Evolutionary conservation across 2,113 vertebrate species (phyloP).

Genomic region (Microtus montanus): DNA sequence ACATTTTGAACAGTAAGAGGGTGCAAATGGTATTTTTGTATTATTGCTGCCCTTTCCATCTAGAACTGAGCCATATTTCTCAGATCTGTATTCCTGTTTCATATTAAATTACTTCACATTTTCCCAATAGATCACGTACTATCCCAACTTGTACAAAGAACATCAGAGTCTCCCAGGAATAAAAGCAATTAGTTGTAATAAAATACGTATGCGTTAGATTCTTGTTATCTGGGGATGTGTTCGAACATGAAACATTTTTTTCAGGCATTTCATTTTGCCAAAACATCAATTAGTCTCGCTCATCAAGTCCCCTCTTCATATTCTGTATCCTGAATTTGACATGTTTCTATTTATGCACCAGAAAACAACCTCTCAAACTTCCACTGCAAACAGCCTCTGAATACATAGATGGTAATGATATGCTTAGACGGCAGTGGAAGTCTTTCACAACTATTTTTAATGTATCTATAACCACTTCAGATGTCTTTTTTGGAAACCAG

Average conservation of each 20-base stretch:
- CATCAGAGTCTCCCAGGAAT: conserved; percentile 13
- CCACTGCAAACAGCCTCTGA: conserved; percentile 76
- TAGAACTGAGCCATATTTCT: not conserved
- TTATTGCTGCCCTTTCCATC: not conserved
- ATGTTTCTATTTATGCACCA: conserved; percentile 69
- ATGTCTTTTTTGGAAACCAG: conserved; percentile 79
- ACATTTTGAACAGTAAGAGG: not conserved
- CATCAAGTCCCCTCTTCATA: conserved; percentile 53
- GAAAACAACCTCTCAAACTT: conserved; percentile 60
- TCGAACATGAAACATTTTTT: conserved; percentile 15
- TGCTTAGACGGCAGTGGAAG: conserved; percentile 71
- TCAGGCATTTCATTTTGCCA: conserved; percentile 53
- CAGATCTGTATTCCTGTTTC: conserved; percentile 33
- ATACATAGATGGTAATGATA: conserved; percentile 70
- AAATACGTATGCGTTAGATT: not conserved
- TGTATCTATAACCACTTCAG: conserved; percentile 77
- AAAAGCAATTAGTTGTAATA: conserved; percentile 6
- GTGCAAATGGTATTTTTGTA: not conserved
- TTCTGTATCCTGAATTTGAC: conserved; percentile 47
- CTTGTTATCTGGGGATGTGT: conserved; percentile 11
- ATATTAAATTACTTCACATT: conserved; percentile 23
- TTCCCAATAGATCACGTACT: not conserved
- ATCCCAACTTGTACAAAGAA: conserved; percentile 32
- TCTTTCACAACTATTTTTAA: conserved; percentile 81
- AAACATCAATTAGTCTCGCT: conserved; percentile 68